Percentiles rank a stretch among this genome's conserved stretches.
phyloP scores from a whole-genome alignment of 2,888 invertebrate genomes.

The Suillia variegata region DNA sequence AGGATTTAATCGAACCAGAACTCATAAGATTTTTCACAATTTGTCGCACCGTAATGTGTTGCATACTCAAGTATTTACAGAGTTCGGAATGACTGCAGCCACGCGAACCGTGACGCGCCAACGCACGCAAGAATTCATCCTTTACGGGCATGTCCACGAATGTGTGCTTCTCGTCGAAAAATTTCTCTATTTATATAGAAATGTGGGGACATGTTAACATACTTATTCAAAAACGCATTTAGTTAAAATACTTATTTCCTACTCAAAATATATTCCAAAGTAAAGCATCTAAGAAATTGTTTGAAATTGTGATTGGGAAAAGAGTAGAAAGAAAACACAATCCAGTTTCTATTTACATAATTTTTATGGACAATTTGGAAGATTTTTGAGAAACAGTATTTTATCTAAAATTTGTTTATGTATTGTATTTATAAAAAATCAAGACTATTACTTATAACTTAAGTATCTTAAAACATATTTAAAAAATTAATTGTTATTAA shows the following conservation, averaged over 20 bases:
- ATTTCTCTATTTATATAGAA: constrained; percentile 34
- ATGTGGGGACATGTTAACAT: neutral
- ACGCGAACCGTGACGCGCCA: constrained; percentile 62
- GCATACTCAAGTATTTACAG: constrained; percentile 58
- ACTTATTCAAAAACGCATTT: neutral
- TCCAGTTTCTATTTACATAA: no score
- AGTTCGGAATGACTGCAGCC: constrained; percentile 64
- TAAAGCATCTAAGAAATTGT: no score
- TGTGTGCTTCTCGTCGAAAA: constrained; percentile 39
- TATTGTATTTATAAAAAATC: no score
- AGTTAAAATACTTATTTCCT: no score
- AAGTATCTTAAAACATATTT: no score
- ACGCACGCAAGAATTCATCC: constrained; percentile 63
- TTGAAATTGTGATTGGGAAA: neutral
- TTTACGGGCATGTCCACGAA: constrained; percentile 59
- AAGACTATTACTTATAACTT: no score
- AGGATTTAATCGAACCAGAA: constrained; percentile 60
- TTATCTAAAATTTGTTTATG: no score
- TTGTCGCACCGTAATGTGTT: constrained; percentile 62
- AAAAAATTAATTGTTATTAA: no score
- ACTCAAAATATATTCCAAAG: no score
- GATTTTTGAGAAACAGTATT: no score
- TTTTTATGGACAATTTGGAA: no score
- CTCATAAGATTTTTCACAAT: constrained; percentile 60
- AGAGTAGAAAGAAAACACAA: neutral